phyloP scores from a whole-genome alignment of 2,888 invertebrate genomes.

The Sinodicranocentrus sp. region DNA sequence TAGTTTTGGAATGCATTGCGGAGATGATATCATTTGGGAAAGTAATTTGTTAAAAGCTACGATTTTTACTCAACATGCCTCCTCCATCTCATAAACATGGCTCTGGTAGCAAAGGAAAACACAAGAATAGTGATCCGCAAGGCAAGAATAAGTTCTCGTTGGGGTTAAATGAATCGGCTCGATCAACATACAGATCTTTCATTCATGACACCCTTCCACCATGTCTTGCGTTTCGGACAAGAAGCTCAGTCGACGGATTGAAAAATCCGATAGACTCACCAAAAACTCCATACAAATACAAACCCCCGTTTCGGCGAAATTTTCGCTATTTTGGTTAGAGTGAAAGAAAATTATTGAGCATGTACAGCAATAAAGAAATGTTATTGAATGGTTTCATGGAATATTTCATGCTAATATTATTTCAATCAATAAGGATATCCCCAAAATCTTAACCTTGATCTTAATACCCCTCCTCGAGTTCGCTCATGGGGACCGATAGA shows the following conservation, averaged over 20 bases:
- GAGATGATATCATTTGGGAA: too few species aligned
- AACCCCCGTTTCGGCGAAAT: slow-evolving; percentile 34
- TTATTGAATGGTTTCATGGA: not conserved
- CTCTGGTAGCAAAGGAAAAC: too few species aligned
- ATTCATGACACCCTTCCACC: not conserved
- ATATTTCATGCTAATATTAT: not conserved
- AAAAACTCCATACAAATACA: not conserved
- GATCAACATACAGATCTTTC: not conserved
- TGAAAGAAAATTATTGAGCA: not conserved
- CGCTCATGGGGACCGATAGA: slow-evolving; percentile 35
- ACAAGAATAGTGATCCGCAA: too few species aligned
- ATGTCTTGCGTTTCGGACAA: slow-evolving; percentile 9
- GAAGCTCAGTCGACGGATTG: slow-evolving; percentile 8
- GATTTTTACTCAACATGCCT: too few species aligned
- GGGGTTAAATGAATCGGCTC: too few species aligned
- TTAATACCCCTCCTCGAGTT: slow-evolving; percentile 38
- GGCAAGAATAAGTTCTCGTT: too few species aligned
- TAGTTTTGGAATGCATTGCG: too few species aligned
- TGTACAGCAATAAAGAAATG: not conserved
- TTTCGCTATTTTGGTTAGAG: slow-evolving; percentile 36
- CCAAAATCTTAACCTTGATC: slow-evolving; percentile 18
- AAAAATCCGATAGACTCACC: slow-evolving; percentile 17
- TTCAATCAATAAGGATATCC: slow-evolving; percentile 22
- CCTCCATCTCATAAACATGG: too few species aligned
- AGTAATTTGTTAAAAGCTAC: too few species aligned